Conservation (phyloP, 2,888 invertebrate genomes). For the Eretmocerus hayati region DNA sequence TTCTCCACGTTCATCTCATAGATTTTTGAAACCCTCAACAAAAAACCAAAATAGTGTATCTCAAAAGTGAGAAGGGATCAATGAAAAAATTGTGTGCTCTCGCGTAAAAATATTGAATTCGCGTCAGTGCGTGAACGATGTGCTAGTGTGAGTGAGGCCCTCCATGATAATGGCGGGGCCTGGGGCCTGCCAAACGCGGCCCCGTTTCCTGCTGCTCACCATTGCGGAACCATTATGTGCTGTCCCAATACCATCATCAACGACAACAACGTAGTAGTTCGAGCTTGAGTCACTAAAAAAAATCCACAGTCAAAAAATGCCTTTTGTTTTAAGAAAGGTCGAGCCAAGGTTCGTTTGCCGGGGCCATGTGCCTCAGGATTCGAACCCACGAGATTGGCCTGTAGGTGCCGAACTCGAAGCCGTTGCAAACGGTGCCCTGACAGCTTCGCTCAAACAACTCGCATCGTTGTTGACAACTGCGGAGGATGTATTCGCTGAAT, state of each 20-base stretch:
- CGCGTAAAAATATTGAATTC: too few species aligned
- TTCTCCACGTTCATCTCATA: too few species aligned
- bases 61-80: too few species aligned
- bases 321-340: conserved; percentile 78
- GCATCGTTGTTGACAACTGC: conserved; percentile 77
- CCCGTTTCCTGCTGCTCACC: too few species aligned
- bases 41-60: too few species aligned
- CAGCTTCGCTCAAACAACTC: conserved; percentile 77
- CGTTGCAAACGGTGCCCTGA: conserved; percentile 78
- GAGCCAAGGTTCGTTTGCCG: conserved; percentile 73
- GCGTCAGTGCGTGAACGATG: not conserved
- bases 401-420: conserved; percentile 79
- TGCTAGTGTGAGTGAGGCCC: not conserved
- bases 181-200: not conserved
- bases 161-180: not conserved
- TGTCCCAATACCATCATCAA: too few species aligned
- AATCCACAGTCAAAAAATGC: too few species aligned
- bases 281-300: too few species aligned
- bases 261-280: too few species aligned
- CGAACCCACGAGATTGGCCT: conserved; percentile 71
- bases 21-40: too few species aligned
- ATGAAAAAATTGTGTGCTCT: too few species aligned
- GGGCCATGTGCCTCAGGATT: conserved; percentile 69
- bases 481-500: conserved; percentile 78
- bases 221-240: too few species aligned